Percentiles rank a stretch among this genome's conserved stretches.
Evolutionary conservation across 2,113 vertebrate genomes (phyloP).

Genomic region (human (Homo sapiens)): GRCh38 chr1:4105001-4105500

Average conservation of each 20-base stretch:
- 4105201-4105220: accelerated
- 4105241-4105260: accelerated
- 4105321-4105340: not conserved
- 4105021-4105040: too few species aligned
- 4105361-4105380: not conserved
- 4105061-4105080: not conserved
- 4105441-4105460: not conserved
- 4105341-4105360: too few species aligned
- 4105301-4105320: not conserved
- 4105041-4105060: too few species aligned
- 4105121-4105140: accelerated
- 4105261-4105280: accelerated
- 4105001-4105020: too few species aligned
- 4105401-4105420: accelerated
- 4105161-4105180: too few species aligned
- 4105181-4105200: not conserved
- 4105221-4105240: accelerated
- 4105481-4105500: accelerated
- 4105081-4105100: not conserved
- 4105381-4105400: too few species aligned
- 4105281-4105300: not conserved
- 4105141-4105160: not conserved
- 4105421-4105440: accelerated
- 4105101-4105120: accelerated
- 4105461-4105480: accelerated